These are phyloP conservation scores for Eupristina koningsbergeri DNA, from an alignment of 1,140 invertebrate species.

Conservation along the genomic window DNA sequence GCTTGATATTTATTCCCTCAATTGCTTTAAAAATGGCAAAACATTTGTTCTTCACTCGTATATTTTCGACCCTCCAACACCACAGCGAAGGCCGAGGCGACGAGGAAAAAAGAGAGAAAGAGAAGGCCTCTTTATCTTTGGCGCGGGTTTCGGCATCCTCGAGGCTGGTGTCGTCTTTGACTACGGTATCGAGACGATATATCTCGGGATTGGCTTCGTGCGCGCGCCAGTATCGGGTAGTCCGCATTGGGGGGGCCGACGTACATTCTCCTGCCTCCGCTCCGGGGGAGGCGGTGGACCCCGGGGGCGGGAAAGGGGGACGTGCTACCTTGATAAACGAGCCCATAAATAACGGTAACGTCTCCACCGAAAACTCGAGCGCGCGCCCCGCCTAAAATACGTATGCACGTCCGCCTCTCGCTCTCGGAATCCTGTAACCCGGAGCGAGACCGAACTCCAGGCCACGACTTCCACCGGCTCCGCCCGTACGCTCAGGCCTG, in stretches of 20 bases:
- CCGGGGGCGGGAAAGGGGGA: slow-evolving; percentile 61
- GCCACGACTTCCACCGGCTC: background rate
- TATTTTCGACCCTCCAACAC: background rate
- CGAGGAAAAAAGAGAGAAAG: background rate
- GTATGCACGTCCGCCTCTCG: background rate
- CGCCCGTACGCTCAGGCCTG: background rate
- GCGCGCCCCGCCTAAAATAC: slow-evolving; percentile 54
- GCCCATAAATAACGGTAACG: slow-evolving; percentile 72
- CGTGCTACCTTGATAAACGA: slow-evolving; percentile 71
- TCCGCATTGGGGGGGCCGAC: slow-evolving; percentile 59
- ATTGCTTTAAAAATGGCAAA: slow-evolving; percentile 9
- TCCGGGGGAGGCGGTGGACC: slow-evolving; percentile 42
- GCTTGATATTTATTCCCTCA: slow-evolving; percentile 4
- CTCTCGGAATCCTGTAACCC: background rate
- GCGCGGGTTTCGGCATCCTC: background rate
- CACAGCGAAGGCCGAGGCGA: no score
- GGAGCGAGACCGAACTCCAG: background rate
- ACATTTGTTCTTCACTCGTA: background rate
- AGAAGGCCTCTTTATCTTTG: slow-evolving; percentile 15
- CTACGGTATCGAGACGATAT: slow-evolving; percentile 66
- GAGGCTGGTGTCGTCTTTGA: slow-evolving; percentile 19
- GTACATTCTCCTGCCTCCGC: slow-evolving; percentile 3
- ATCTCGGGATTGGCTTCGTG: slow-evolving; percentile 67
- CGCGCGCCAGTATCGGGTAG: slow-evolving; percentile 61
- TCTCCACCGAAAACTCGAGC: slow-evolving; percentile 70